Base-by-base conservation (phyloP, 2,113 vertebrate genomes). In the Syngnathus scovelli region DNA sequence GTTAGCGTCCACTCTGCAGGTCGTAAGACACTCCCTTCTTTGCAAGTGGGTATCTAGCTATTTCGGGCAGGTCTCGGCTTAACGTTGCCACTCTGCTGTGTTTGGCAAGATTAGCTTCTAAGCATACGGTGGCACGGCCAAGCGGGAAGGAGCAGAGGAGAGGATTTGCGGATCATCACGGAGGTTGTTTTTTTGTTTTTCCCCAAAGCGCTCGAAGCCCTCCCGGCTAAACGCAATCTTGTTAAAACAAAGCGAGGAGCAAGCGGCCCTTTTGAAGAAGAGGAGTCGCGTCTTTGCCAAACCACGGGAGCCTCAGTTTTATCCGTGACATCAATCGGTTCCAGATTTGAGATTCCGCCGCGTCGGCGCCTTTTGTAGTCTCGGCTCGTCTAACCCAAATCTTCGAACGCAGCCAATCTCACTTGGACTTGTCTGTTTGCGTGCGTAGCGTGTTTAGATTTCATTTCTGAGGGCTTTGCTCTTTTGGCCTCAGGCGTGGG, bases 401-500 rank as follows among this genome's bases (percentile, higher is more conserved):
- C 79, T 74, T 61, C 69, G 69, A 71, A 1, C 27, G 5, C 69
- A 27, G 72, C 63, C 74, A 61, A 82, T 68, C 72, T 68, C 48
- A 60, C 41, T 27, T 23, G n/a, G 37, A 27, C 67, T 66, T 59
- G 21, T 61, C 36, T 1, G 33, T 39, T 43, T 13, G 3, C n/a
- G 0, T 67, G 49, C 63, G 12, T 19, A 16, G 49, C 18, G 3
- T 72, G 38, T 69, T 73, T 55, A 27, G 64, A 65, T 59, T 61
- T 12, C 51, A 12, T 49, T 5, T 44, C 38, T 75, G 7, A 44
- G 12, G 15, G 48, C 67, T 64, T 51, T 43, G 11, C 55, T 63
- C 71, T 7, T 54, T 54, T 11, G 15, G 46, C 41, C 62, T 60
- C 85, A 96, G 96, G 94, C 88, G 86, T 94, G 61, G 95, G 94